Percentiles rank a stretch among this genome's conserved stretches.
Evolutionary conservation across 2,797 vertebrate genomes (phyloP).

Genomic region (Typhlichthys eigenmanni): DNA sequence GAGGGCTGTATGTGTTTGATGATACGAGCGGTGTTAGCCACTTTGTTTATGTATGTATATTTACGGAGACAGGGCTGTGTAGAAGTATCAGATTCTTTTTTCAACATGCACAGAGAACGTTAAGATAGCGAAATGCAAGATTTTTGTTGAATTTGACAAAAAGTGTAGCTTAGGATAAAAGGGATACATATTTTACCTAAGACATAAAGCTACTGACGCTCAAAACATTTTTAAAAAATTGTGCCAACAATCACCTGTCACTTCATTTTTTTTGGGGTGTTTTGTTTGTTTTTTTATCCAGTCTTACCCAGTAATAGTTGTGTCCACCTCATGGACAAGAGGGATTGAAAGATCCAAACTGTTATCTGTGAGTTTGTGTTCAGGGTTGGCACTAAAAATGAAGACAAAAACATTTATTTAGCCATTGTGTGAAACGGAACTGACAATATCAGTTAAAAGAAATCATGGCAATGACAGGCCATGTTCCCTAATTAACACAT

Average conservation of each 20-base stretch:
- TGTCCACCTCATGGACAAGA: conserved; percentile 93
- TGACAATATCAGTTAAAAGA: conserved; percentile 5
- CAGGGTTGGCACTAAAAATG: conserved; percentile 85
- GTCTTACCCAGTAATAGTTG: conserved; percentile 89
- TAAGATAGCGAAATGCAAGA: too few species aligned
- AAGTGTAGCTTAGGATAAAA: too few species aligned
- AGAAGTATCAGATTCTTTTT: too few species aligned
- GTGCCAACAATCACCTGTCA: neutral
- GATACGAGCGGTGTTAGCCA: too few species aligned
- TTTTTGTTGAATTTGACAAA: too few species aligned
- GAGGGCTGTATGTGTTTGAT: too few species aligned
- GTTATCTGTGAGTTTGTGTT: conserved; percentile 89
- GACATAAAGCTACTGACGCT: too few species aligned
- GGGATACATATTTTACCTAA: too few species aligned
- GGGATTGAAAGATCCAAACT: conserved; percentile 82
- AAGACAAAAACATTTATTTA: neutral
- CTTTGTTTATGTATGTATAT: too few species aligned
- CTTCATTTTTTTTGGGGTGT: neutral
- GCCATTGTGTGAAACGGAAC: neutral
- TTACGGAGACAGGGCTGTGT: too few species aligned
- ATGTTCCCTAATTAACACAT: neutral
- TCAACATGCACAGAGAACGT: too few species aligned
- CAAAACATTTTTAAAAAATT: too few species aligned
- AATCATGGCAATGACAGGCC: neutral
- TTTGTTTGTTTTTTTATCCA: conserved; percentile 8